Conservation (phyloP, 1,140 invertebrate genomes). For the Atopsyche davidsoni region DNA sequence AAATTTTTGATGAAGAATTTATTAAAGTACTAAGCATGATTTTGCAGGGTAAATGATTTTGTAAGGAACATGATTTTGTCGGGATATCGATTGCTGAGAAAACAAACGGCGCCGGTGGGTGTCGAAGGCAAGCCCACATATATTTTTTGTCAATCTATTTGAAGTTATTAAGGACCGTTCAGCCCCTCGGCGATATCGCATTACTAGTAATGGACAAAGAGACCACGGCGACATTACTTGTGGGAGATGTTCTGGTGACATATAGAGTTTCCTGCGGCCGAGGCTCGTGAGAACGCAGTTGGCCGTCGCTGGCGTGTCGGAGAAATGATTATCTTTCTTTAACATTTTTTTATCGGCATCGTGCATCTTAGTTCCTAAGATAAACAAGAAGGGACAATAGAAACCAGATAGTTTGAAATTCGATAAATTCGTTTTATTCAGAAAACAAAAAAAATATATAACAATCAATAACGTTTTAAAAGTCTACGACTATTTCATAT, state of each 20-base stretch:
- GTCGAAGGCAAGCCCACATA: too few species aligned
- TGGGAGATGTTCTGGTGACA: slow-evolving; percentile 3
- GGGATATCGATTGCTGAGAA: too few species aligned
- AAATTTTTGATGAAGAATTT: too few species aligned
- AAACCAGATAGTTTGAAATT: slow-evolving; percentile 27
- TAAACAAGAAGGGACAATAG: slow-evolving; percentile 15
- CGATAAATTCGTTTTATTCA: slow-evolving; percentile 29
- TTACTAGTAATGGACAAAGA: slow-evolving; percentile 16
- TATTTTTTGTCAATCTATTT: too few species aligned
- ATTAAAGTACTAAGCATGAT: too few species aligned
- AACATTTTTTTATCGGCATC: slow-evolving; percentile 3
- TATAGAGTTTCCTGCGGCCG: slow-evolving; percentile 25
- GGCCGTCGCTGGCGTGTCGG: slow-evolving; percentile 9
- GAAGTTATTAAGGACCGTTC: too few species aligned
- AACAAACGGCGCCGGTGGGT: too few species aligned
- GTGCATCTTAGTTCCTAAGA: slow-evolving; percentile 3
- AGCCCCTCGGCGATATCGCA: too few species aligned
- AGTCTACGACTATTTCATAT: slow-evolving; percentile 28
- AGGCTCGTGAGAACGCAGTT: slow-evolving; percentile 7
- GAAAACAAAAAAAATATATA: slow-evolving; percentile 30
- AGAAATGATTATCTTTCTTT: slow-evolving; percentile 14
- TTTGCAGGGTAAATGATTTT: too few species aligned
- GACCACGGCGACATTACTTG: slow-evolving; percentile 21
- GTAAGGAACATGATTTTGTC: too few species aligned
- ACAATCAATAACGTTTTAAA: slow-evolving; percentile 30